Conservation (phyloP, 1,140 invertebrate genomes). For the Drosophila orena region DNA sequence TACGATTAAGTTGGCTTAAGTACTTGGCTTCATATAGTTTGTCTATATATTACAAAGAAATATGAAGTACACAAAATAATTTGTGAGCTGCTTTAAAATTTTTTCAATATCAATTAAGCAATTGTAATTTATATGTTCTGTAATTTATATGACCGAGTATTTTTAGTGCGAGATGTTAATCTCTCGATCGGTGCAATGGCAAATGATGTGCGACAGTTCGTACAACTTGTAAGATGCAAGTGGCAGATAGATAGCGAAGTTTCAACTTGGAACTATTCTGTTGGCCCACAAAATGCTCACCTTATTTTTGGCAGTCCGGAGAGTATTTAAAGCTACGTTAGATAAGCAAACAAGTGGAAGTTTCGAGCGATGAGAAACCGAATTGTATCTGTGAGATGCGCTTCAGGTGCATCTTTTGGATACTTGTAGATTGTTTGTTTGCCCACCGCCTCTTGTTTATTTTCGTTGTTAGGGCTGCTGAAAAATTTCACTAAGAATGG, state of each 20-base stretch:
- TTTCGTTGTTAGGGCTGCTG: slow-evolving; percentile 48
- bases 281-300: slow-evolving; percentile 63
- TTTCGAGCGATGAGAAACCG: slow-evolving; percentile 62
- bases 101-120: too few species aligned
- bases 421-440: slow-evolving; percentile 59
- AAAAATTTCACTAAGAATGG: slow-evolving; percentile 26
- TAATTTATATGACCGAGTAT: slow-evolving; percentile 13
- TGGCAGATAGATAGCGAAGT: slow-evolving; percentile 68
- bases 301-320: slow-evolving; percentile 67
- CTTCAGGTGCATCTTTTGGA: slow-evolving; percentile 47
- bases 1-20: slow-evolving; percentile 27
- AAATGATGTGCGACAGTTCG: slow-evolving; percentile 74
- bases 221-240: slow-evolving; percentile 57
- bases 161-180: not conserved
- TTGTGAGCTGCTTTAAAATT: too few species aligned
- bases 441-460: slow-evolving; percentile 50
- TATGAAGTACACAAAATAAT: too few species aligned
- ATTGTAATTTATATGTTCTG: too few species aligned
- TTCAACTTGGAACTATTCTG: slow-evolving; percentile 30
- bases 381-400: slow-evolving; percentile 66
- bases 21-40: not conserved
- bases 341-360: slow-evolving; percentile 55
- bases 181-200: not conserved
- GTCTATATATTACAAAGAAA: not conserved
- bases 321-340: slow-evolving; percentile 67